Evolutionary conservation across 2,888 invertebrate species (phyloP), one percentile per base, ranked within the genome.

Genomic region (Litoditis marina): DNA sequence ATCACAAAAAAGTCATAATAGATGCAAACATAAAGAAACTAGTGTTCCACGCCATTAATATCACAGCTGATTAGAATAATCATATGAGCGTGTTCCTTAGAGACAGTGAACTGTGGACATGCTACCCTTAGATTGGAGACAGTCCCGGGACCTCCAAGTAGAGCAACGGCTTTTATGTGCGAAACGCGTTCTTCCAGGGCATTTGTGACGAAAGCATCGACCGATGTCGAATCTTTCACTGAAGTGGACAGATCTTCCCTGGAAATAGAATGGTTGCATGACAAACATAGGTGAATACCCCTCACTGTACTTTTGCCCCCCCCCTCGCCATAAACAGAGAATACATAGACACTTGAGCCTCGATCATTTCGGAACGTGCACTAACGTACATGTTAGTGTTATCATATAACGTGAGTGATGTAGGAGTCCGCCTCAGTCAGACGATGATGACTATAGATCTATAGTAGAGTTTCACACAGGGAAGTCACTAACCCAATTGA

Each of bases 61-160:
- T 71, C 68, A 34, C 66, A 63, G 19, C 63, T 62, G 31, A 71
- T 57, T 25, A 66, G 55, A 6, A 71, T 32, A n/a, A 71, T 69
- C 13, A 71, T 67, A 54, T 71, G 71, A 42, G 71, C 71, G 50
- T 71, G 71, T 54, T 71, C 71, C 60, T 69, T 68, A 1, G 68
- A 68, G 13, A 71, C 68, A 52, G 66, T 71, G 39, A 71, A 71
- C 32, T 71, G 71, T 13, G 71, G 71, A 47, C 71, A 66, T 8
- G 58, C 53, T 2, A 71, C 50, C 31, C 47, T 36, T 54, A 71
- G 62, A 36, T 68, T 60, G 2, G 68, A 65, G 11, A 69, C 64
- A 4, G 58, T 59, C 1, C 65, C 63, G 42, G 63, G 63, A 6
- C 56, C 32, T 50, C 68, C 68, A 30, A 58, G 65, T 1, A 66